A percentile compares a stretch with the other conserved stretches of the same genome.
phyloP scores from a whole-genome alignment of 2,113 vertebrate species.

The Scomber japonicus region DNA sequence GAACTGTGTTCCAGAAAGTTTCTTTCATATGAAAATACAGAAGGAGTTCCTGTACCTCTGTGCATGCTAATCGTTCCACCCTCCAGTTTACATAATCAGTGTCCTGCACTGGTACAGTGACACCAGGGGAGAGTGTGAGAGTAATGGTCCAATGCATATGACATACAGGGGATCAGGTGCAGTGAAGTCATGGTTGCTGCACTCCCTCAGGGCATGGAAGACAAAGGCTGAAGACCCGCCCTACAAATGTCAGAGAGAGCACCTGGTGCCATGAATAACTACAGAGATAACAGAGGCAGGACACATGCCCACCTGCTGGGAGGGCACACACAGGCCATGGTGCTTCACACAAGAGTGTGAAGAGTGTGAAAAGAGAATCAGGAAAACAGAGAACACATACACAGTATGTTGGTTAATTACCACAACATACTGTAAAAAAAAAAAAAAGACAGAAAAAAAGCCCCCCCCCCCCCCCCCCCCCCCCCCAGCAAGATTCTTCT shows the following conservation, averaged over 20 bases:
- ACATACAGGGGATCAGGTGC: conserved; percentile 74
- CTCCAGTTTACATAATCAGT: conserved; percentile 70
- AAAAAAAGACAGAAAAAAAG: background rate
- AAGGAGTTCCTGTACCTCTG: conserved; percentile 33
- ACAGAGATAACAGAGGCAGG: conserved; percentile 67
- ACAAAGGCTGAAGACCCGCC: conserved; percentile 79
- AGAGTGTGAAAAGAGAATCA: conserved; percentile 27
- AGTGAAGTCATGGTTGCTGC: conserved; percentile 65
- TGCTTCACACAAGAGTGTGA: conserved; percentile 44
- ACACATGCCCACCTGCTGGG: conserved; percentile 74
- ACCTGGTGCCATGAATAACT: conserved; percentile 81
- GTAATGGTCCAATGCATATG: conserved; percentile 68
- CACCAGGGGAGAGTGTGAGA: conserved; percentile 43
- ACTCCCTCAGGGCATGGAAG: conserved; percentile 64
- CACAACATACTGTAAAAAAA: conserved; percentile 37
- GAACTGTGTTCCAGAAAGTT: conserved; percentile 71
- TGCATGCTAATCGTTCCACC: conserved; percentile 57
- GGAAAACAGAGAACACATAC: conserved; percentile 41
- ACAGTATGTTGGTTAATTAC: conserved; percentile 61
- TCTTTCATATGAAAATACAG: conserved; percentile 67
- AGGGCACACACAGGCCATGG: conserved; percentile 63
- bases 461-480: no score
- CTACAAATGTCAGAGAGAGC: conserved; percentile 78
- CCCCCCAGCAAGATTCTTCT: no score
- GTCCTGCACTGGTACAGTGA: conserved; percentile 53